phyloP scores from a whole-genome alignment of 2,888 invertebrate genomes.

The Cephus pygmeus region DNA sequence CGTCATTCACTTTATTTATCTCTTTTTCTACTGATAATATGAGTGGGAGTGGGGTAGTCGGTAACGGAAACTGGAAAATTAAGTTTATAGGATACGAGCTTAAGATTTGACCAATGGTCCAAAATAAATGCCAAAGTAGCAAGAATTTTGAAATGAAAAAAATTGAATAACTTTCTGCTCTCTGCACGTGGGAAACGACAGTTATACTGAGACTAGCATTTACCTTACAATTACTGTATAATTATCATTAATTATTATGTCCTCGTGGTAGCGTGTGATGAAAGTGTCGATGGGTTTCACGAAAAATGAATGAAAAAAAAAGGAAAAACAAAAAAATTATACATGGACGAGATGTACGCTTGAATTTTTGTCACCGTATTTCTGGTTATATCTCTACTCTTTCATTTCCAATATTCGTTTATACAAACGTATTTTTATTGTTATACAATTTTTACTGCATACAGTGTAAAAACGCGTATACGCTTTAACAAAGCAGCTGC shows the following conservation, averaged over 20 bases:
- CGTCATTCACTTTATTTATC: background rate
- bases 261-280: background rate
- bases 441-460: background rate
- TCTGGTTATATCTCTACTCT: constrained; percentile 7
- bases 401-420: constrained; percentile 9
- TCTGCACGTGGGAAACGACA: constrained; percentile 9
- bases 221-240: constrained; percentile 12
- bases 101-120: constrained; percentile 21
- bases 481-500: background rate
- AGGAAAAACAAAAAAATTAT: background rate
- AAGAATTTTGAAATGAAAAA: background rate
- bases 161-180: background rate
- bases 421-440: background rate
- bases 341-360: background rate
- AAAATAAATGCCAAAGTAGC: constrained; percentile 23
- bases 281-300: background rate
- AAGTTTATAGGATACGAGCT: constrained; percentile 10
- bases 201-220: constrained; percentile 15
- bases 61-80: background rate
- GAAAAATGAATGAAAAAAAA: background rate
- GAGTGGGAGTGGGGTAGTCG: background rate
- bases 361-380: background rate
- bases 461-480: background rate
- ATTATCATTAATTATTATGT: constrained; percentile 9
- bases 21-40: background rate